phyloP scores from a whole-genome alignment of 2,797 vertebrate species.

The Serranus cabrilla region DNA sequence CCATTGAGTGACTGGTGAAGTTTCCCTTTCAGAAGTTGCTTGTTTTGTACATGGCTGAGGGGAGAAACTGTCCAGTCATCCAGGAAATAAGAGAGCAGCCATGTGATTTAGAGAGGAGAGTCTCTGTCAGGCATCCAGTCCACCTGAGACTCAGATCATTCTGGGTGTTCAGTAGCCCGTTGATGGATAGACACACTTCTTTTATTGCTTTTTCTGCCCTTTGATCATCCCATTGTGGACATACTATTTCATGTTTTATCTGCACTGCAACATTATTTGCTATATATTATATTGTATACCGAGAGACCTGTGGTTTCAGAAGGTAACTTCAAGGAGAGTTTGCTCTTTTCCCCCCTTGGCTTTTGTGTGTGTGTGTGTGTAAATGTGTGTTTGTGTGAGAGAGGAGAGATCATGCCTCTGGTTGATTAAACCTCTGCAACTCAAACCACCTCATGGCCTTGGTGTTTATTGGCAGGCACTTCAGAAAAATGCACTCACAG shows the following conservation, averaged over 20 bases:
- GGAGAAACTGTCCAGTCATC: slow-evolving; percentile 77
- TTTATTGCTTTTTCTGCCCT: slow-evolving; percentile 78
- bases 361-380: neutral
- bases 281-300: slow-evolving; percentile 48
- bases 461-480: slow-evolving; percentile 74
- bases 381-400: slow-evolving; percentile 19
- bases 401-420: slow-evolving; percentile 50
- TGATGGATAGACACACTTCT: slow-evolving; percentile 74
- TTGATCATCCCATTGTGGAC: slow-evolving; percentile 77
- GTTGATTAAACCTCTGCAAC: slow-evolving; percentile 70
- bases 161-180: slow-evolving; percentile 66
- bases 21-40: slow-evolving; percentile 72
- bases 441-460: slow-evolving; percentile 70
- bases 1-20: slow-evolving; percentile 68
- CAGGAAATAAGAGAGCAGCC: slow-evolving; percentile 82
- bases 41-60: slow-evolving; percentile 69
- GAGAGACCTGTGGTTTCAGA: slow-evolving; percentile 22
- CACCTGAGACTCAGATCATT: slow-evolving; percentile 77
- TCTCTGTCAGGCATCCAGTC: slow-evolving; percentile 63
- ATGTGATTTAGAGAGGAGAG: slow-evolving; percentile 73
- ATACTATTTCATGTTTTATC: slow-evolving; percentile 67
- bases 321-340: slow-evolving; percentile 63
- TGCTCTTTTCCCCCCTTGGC: slow-evolving; percentile 5
- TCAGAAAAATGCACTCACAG: slow-evolving; percentile 60
- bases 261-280: slow-evolving; percentile 50